A percentile compares a stretch with the other conserved stretches of the same genome.
These are phyloP conservation scores for Neostethus bicornis DNA, from an alignment of 2,797 vertebrate genomes.

Conservation along the genomic window DNA sequence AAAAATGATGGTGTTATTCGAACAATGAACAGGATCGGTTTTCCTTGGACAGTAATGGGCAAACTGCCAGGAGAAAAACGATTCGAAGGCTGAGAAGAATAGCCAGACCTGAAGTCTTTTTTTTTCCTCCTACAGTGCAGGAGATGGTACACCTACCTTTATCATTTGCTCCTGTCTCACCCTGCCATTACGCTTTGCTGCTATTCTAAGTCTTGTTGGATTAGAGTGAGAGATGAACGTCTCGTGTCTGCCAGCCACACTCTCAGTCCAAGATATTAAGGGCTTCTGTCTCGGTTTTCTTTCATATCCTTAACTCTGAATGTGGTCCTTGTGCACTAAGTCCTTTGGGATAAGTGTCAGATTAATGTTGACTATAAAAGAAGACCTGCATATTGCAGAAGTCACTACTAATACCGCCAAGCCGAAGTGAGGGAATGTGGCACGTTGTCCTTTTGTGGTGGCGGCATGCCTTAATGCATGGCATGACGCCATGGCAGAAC, in stretches of 20 bases:
- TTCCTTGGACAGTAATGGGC: slow-evolving; percentile 16
- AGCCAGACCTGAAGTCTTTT: slow-evolving; percentile 28
- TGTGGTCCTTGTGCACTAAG: slow-evolving; percentile 25
- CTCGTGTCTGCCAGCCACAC: slow-evolving; percentile 9
- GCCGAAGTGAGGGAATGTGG: slow-evolving; percentile 6
- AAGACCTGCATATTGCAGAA: slow-evolving; percentile 21
- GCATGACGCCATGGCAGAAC: background rate
- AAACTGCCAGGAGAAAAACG: slow-evolving; percentile 26
- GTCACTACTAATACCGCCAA: slow-evolving; percentile 14
- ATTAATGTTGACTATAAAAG: slow-evolving; percentile 40
- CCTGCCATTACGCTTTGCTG: slow-evolving; percentile 29
- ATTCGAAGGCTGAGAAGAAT: slow-evolving; percentile 17
- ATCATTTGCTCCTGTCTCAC: slow-evolving; percentile 30
- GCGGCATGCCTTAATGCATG: slow-evolving; percentile 7
- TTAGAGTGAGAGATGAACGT: slow-evolving; percentile 45
- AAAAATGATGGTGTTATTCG: slow-evolving; percentile 16
- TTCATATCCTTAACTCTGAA: slow-evolving; percentile 31
- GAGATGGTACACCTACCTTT: slow-evolving; percentile 23
- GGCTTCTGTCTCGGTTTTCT: slow-evolving; percentile 36
- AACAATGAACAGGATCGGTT: slow-evolving; percentile 11
- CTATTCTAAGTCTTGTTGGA: slow-evolving; percentile 43
- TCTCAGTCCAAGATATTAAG: slow-evolving; percentile 32
- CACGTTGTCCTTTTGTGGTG: slow-evolving; percentile 3
- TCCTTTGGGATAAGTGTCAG: slow-evolving; percentile 42
- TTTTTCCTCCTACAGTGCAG: slow-evolving; percentile 25